Conservation (phyloP, 1,140 invertebrate genomes). For the Eriocheir sinensis region DNA sequence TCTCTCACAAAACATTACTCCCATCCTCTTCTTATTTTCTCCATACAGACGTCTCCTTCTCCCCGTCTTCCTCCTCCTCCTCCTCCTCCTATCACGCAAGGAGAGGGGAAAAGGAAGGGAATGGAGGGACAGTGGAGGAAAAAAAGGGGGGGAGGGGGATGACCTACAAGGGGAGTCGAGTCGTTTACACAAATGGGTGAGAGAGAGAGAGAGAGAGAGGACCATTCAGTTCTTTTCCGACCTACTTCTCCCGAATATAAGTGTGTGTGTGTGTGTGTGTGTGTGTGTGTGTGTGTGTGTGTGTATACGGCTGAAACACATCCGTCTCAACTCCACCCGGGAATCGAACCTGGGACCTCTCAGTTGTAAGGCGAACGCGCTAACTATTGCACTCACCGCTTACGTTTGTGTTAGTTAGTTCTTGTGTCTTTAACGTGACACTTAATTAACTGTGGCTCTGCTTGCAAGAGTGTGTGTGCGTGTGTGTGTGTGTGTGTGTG, state of each 20-base stretch:
- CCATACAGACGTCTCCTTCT: not conserved
- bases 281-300: too few species aligned
- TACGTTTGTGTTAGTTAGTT: too few species aligned
- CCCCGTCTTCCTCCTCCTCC: not conserved
- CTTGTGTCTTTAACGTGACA: too few species aligned
- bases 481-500: conserved; percentile 26
- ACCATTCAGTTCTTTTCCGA: not conserved
- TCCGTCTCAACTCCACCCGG: too few species aligned
- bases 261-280: too few species aligned
- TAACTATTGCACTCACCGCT: too few species aligned
- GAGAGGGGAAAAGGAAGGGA: too few species aligned
- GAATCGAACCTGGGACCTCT: too few species aligned
- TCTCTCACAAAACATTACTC: too few species aligned
- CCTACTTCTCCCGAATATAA: not conserved
- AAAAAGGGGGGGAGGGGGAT: not conserved
- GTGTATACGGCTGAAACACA: too few species aligned
- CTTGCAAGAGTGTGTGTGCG: not conserved
- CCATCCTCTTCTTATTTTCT: conserved; percentile 8
- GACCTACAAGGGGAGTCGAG: not conserved
- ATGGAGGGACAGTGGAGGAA: not conserved
- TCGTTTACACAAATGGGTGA: not conserved
- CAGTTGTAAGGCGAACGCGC: too few species aligned
- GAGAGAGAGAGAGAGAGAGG: conserved; percentile 64
- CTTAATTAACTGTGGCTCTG: not conserved
- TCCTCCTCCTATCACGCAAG: not conserved